A percentile compares a stretch with the other conserved stretches of the same genome.
These are phyloP conservation scores for Tolypeutes matacus DNA, from an alignment of 2,797 vertebrate genomes.

Conservation along the genomic window DNA sequence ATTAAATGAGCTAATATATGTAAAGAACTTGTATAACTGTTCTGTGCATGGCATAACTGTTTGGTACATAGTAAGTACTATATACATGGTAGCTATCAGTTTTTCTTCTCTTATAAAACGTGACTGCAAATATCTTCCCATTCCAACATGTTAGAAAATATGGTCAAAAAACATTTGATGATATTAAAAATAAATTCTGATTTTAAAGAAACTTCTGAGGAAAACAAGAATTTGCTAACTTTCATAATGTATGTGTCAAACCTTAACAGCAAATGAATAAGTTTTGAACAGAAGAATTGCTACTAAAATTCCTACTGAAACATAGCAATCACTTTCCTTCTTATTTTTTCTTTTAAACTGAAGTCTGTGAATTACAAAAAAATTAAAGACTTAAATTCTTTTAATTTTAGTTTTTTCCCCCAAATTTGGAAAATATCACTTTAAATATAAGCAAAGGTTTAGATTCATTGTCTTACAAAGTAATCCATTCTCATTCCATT, in stretches of 20 bases:
- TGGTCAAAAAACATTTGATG: no score
- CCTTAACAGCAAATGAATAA: not conserved
- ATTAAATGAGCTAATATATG: not conserved
- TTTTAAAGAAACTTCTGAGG: no score
- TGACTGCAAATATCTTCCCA: no score
- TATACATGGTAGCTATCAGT: no score
- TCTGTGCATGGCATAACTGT: not conserved
- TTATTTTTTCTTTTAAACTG: conserved; percentile 51
- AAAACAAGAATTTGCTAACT: no score
- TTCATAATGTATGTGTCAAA: no score
- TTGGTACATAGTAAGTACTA: not conserved
- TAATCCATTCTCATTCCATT: not conserved
- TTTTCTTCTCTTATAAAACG: no score
- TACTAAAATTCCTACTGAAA: conserved; percentile 76
- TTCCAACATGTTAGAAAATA: no score
- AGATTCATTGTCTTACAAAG: conserved; percentile 36
- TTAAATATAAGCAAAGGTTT: conserved; percentile 46
- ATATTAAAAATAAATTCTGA: no score
- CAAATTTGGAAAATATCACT: conserved; percentile 50
- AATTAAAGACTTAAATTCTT: conserved; percentile 53
- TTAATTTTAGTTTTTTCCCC: not conserved
- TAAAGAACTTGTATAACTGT: not conserved
- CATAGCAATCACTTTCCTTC: conserved; percentile 68
- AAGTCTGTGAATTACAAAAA: conserved; percentile 54
- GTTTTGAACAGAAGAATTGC: conserved; percentile 72